Evolutionary conservation across 2,797 vertebrate genomes (phyloP), one percentile per base, ranked within the genome.

Genomic region (Centropyge bicolor): DNA sequence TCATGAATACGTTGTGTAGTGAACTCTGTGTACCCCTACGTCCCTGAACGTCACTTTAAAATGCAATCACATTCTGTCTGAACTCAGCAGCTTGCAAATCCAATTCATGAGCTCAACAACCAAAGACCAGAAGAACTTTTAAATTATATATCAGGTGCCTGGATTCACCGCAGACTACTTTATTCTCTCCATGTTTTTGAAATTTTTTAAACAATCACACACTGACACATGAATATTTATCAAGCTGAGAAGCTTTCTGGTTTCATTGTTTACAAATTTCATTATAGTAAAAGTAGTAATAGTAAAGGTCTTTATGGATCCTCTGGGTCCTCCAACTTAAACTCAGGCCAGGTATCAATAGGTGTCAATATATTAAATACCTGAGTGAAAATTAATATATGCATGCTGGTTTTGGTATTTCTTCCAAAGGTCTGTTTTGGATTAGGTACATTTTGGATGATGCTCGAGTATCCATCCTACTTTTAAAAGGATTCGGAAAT

Each of bases 141-240:
- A 48, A 79, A 86, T 85, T 70, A 71, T 51, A 75, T 22, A 86
- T 80, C 46, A 78, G 52, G 38, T 40, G 70, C 10, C 52, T 51
- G 54, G 57, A 75, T 64, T 70, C 60, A 43, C 46, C 27, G 73
- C 60, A 48, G 40, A 49, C 6, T 64, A 11, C 6, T 55, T 45
- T 48, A 49, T 62, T 74, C 36, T 60, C 46, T 63, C 36, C 22
- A 22, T 51, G 24, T 63, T 70, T 61, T 55, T 14, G 8, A 17
- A 45, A 48, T 31, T 65, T 72, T 56, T 70, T 20, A 67, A 73
- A 61, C 40, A 46, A 14, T 51, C 12, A 9, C n/a, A 56, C 4
- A 3, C 22, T 2, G 9, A 19, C 31, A 48, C 20, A 67, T 14
- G 45, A 48, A 14, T 9, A 12, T 55, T 66, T 48, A 10, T 38